Conservation (phyloP, 2,797 vertebrate species). For the Leptodactylus fallax region DNA sequence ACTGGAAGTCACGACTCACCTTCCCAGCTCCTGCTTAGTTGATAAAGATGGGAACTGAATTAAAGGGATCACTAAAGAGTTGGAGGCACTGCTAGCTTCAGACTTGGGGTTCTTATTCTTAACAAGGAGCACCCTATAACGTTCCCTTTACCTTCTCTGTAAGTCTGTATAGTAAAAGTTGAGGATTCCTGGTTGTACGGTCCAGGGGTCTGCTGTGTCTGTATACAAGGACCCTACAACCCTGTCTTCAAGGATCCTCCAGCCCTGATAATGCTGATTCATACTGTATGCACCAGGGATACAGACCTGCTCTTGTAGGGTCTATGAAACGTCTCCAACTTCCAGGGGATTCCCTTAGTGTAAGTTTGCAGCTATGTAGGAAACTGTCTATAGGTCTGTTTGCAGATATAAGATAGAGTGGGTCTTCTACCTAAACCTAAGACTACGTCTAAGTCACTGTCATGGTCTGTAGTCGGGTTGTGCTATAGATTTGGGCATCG, state of each 20-base stretch:
- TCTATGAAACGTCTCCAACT: background rate
- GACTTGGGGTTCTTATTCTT: background rate
- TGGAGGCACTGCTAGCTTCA: background rate
- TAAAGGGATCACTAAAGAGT: background rate
- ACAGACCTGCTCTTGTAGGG: background rate
- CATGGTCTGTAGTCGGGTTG: background rate
- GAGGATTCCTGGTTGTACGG: background rate
- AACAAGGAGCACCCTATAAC: background rate
- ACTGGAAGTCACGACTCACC: background rate
- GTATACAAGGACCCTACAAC: too few species aligned
- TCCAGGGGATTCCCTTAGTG: background rate
- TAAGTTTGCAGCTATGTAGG: background rate
- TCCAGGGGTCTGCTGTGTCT: background rate
- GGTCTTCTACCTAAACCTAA: background rate
- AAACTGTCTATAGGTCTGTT: background rate
- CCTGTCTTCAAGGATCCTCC: too few species aligned
- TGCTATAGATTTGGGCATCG: background rate
- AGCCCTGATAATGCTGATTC: background rate
- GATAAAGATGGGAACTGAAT: background rate
- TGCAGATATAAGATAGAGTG: background rate
- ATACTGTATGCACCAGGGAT: too few species aligned
- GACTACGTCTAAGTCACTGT: too few species aligned
- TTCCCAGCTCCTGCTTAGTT: background rate
- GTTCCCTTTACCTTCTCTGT: background rate
- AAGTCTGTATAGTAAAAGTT: background rate